Conservation (phyloP, 2,113 vertebrate genomes). For the Loxodonta africana region DNA sequence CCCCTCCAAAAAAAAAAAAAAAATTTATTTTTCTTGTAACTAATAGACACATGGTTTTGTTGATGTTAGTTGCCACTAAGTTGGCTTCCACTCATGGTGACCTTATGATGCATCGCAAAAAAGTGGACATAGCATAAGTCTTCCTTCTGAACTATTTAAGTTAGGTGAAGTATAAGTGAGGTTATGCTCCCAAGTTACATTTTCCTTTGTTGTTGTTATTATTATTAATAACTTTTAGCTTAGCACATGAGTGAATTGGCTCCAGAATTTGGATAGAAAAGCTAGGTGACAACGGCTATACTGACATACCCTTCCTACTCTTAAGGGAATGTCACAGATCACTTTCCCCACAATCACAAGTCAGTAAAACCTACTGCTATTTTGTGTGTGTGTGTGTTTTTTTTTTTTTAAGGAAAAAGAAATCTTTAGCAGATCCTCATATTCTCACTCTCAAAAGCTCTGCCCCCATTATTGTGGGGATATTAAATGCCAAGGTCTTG, state of each 20-base stretch:
- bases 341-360: neutral
- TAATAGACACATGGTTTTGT: neutral
- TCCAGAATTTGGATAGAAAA: neutral
- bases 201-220: slow-evolving; percentile 33
- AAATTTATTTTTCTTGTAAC: slow-evolving; percentile 1
- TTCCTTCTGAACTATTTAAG: slow-evolving; percentile 49
- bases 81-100: no score
- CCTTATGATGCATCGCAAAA: neutral
- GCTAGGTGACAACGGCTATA: neutral
- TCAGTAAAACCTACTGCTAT: neutral
- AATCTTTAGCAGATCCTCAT: neutral
- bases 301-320: neutral
- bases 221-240: slow-evolving; percentile 50
- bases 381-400: neutral
- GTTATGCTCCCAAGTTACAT: slow-evolving; percentile 24
- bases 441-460: neutral
- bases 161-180: slow-evolving; percentile 36
- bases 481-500: slow-evolving; percentile 69
- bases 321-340: neutral
- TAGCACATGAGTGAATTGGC: neutral
- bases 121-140: slow-evolving; percentile 47
- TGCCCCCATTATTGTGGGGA: neutral
- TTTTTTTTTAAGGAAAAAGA: neutral
- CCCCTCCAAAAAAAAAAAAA: neutral
- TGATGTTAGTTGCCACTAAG: no score